Base-by-base conservation (phyloP, 2,113 vertebrate genomes). In the Nannobrachium achirus region DNA sequence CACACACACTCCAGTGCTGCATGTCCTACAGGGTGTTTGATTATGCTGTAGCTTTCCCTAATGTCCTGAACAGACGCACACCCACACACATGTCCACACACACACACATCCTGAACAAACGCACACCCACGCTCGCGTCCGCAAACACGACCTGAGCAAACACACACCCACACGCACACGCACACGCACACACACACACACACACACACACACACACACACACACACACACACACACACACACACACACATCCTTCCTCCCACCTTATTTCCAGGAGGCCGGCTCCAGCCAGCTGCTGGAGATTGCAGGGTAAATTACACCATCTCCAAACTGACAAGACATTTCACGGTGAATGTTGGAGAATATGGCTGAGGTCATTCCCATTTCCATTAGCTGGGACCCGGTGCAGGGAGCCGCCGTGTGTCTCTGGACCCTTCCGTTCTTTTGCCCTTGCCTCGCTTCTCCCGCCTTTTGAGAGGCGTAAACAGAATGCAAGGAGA, bases 261-360 rank as follows among this genome's bases (percentile, higher is more conserved):
- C 46, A 53, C 3, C 19, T 38, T 68, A 64, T 69, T 66, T 59
- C 51, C 25, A 14, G 77, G 8, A 7, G 8, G 38, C 20, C n/a
- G 8, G 69, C 16, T 56, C 11, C 61, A 56, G 42, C 69, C 64
- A 11, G 59, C 61, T 71, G 18, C 80, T 65, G 65, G 18, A 45
- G 75, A 16, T 60, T 56, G 11, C 73, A 66, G 69, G 69, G 56
- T 82, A 78, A 82, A 82, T 82, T 74, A 66, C 66, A 65, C 40
- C 38, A 72, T 81, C 78, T 81, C 51, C 58, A 15, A 10, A 0
- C 78, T 80, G 86, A 65, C 83, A 79, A 20, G 79, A 67, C 51
- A 60, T 76, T 80, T 76, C 72, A 77, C 33, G 76, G 66, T 68
- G 78, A 49, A 66, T 72, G 8, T 38, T 4, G 0, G 62, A 45